Base-by-base conservation (phyloP, 1,140 invertebrate genomes). In the Drosophila athabasca region DNA sequence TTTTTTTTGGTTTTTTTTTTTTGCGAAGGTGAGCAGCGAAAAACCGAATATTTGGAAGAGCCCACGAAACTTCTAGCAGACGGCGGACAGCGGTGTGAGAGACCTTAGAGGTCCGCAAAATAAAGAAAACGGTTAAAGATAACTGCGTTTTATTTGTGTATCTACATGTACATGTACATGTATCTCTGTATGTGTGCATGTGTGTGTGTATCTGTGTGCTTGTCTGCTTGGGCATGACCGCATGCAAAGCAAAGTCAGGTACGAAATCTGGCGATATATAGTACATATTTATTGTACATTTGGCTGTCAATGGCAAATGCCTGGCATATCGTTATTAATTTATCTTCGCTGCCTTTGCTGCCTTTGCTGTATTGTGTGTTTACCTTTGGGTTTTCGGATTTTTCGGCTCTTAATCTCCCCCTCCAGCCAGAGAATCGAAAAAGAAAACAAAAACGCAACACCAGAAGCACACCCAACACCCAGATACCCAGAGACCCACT, bases 61-160 rank as follows among this genome's bases (percentile, higher is more conserved):
- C 71, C 71, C 71, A 75, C 61, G 62, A 76, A 78, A 75, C 82
- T 78, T 74, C 74, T 82, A 50, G 60, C 52, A 9, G 31, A 31
- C 70, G 57, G 60, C 64, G 0, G 8, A 31, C 8, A 31, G 29
- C 29, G 0, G 2, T 11, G 58, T 73, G 66, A 35, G 53, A 76
- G 66, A 77, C 64, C 82, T 65, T 75, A 75, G 45, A 65, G 74
- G 60, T 62, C 61, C 60, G 46, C 44, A 29, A 44, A 39, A 64
- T 57, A 53, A 59, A 69, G 61, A 55, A 57, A 80, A 84, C 80
- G 62, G 70, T 72, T 73, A 70, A 62, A 79, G 62, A 77, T 74
- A 78, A 72, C 80, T 85, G 82, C 70, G 82, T 49, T 88, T 69
- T 82, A 87, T 80, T 80, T 76, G 35, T 50, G 22, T 53, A n/a